Base-by-base conservation (phyloP, 2,888 invertebrate species). In the Pammene fasciana region DNA sequence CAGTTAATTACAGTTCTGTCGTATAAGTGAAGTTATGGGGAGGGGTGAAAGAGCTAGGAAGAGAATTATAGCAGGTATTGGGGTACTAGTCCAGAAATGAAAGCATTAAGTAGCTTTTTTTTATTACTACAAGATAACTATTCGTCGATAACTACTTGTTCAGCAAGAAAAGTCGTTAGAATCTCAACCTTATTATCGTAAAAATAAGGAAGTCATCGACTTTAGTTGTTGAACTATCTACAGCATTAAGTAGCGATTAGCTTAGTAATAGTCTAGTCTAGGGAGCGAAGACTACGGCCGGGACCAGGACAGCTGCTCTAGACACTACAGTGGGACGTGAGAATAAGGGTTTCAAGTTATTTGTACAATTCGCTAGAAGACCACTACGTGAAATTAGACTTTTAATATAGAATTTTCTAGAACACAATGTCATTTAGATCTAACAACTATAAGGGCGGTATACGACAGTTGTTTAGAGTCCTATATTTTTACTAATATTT, bases 301-400 rank as follows among this genome's bases (percentile, higher is more conserved):
- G 18, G 45, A 50, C 11, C 54, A 59, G 18, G 45, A 50, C 11
- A 54, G 54, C 70, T 66, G 36, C 71, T 68, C 68, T 81, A 84
- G 79, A 79, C 72, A 80, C 90, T 91, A 90, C 84, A 75, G 83
- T 85, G 86, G 91, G 91, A 92, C 91, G 91, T 90, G 90, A 90
- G 88, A 86, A 88, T 86, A 90, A 91, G 91, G 90, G 91, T 82
- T 61, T 89, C 83, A 79, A 86, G 78, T 84, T 74, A 83, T 88
- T 89, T 89, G 82, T 89, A 90, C 89, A 90, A 82, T 85, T 86
- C 78, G 79, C 86, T 89, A 87, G 76, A 80, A 86, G 79, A 79
- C 70, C 14, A 75, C 79, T 79, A 83, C 75, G 76, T 79, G 73
- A 79, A 86, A 82, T 75, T 77, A 80, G 80, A 82, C 74, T 80